Conservation (phyloP, 2,888 invertebrate species). For the Pimpla rufipes region DNA sequence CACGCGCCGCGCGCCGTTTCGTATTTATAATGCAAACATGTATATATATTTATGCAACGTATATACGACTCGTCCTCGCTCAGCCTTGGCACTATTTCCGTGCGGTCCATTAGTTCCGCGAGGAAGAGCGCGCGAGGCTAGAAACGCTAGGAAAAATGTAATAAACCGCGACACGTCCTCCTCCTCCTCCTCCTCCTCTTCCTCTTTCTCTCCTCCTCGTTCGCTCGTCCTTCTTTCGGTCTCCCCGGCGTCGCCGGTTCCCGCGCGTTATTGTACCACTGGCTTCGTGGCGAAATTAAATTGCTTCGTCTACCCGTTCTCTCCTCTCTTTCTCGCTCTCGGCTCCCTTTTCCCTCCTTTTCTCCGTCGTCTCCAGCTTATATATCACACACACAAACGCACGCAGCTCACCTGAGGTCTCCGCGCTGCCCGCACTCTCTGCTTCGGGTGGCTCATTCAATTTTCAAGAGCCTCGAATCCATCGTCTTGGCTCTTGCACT, state of each 20-base stretch:
- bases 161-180: slow-evolving; percentile 80
- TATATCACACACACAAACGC: not conserved
- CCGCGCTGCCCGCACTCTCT: not conserved
- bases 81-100: slow-evolving; percentile 80
- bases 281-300: slow-evolving; percentile 58
- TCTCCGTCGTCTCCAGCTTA: slow-evolving; percentile 7
- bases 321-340: slow-evolving; percentile 42
- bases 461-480: slow-evolving; percentile 29
- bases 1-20: not conserved
- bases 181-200: slow-evolving; percentile 55
- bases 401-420: slow-evolving; percentile 4
- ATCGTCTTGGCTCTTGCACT: slow-evolving; percentile 2
- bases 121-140: slow-evolving; percentile 45
- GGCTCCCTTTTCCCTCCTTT: slow-evolving; percentile 47
- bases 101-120: slow-evolving; percentile 78
- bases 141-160: slow-evolving; percentile 77
- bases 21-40: slow-evolving; percentile 23
- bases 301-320: slow-evolving; percentile 68
- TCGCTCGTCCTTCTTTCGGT: slow-evolving; percentile 33
- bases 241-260: slow-evolving; percentile 42
- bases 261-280: slow-evolving; percentile 57
- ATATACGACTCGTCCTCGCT: slow-evolving; percentile 32
- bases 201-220: slow-evolving; percentile 33
- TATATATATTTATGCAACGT: slow-evolving; percentile 4
- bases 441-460: slow-evolving; percentile 37